Conservation (phyloP, 37 sponge, comb jelly and placozoan genomes). For the Hexactinellida sp. region DNA sequence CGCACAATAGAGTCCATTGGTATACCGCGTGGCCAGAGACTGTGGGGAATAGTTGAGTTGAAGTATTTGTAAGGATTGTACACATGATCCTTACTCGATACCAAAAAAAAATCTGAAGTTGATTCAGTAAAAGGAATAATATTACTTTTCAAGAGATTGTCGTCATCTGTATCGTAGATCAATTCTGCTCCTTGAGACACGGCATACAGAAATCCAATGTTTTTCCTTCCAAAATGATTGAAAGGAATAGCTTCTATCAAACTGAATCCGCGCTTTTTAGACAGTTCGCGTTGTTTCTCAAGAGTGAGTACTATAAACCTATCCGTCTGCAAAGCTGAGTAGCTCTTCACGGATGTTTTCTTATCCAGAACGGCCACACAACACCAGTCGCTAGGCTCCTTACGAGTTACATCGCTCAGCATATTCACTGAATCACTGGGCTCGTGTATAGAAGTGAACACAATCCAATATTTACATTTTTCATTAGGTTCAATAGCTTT, state of each 20-base stretch:
- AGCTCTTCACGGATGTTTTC: slow-evolving; percentile 21
- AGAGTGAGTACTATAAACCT: slow-evolving; percentile 28
- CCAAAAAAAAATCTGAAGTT: neutral
- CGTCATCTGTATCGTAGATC: slow-evolving; percentile 53
- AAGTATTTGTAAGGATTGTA: slow-evolving; percentile 37
- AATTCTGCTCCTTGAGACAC: slow-evolving; percentile 34
- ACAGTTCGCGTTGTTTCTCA: slow-evolving; percentile 18
- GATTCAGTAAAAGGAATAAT: slow-evolving; percentile 14
- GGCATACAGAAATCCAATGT: slow-evolving; percentile 48
- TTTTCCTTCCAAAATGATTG: slow-evolving; percentile 43
- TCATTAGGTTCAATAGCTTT: neutral
- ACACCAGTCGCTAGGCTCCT: slow-evolving; percentile 29
- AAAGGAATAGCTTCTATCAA: slow-evolving; percentile 23
- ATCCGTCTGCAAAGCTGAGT: slow-evolving; percentile 19
- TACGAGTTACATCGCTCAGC: slow-evolving; percentile 12
- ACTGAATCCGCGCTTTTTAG: slow-evolving; percentile 2
- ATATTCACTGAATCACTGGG: slow-evolving; percentile 27
- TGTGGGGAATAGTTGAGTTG: slow-evolving; percentile 22
- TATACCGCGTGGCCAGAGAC: slow-evolving; percentile 40
- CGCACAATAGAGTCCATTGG: slow-evolving; percentile 29
- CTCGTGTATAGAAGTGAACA: slow-evolving; percentile 30
- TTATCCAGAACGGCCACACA: slow-evolving; percentile 36
- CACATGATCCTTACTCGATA: neutral
- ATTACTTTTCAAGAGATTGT: slow-evolving; percentile 31
- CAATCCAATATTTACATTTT: slow-evolving; percentile 33